Base-by-base conservation (phyloP, 64 coral and sea anemone species). In the Anthopleura sola region DNA sequence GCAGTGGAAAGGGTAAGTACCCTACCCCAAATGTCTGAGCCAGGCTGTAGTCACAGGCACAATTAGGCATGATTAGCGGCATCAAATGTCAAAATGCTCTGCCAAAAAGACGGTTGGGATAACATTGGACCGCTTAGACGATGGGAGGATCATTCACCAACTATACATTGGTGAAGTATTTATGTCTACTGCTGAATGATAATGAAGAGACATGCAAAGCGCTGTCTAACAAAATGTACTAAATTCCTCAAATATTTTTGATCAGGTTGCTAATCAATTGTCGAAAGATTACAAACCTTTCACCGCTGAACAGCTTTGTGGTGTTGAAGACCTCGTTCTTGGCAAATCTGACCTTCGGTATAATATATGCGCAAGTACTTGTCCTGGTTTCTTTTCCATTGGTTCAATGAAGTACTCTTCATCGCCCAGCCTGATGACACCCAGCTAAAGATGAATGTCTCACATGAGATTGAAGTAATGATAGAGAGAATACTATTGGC, bases 351-450 rank as follows among this genome's bases (percentile, higher is more conserved):
- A 81, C 79, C 89, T 88, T 82, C 84, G 85, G 90, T 95, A 95
- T 26, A 95, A 24, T 12, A 92, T 55, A 86, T 95, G 90, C 19
- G 83, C 57, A 39, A 47, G 48, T 26, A 18, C 17, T 71, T 32
- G 7, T 32, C 53, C 75, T 18, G 36, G 14, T 49, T 40, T 75
- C 68, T 55, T 95, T 24, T 51, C 58, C 55, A 95, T 81, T 2
- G 93, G 93, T 18, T 95, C 93, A 49, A 91, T 88, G 49, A 95
- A 95, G 77, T 88, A 95, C 36, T 95, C 93, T 31, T 95, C 86
- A 0, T 50, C 26, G 19, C 24, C 54, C 29, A 85, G 87, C 28
- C 87, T 68, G 38, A 95, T 91, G n/a, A 88, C 69, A 23, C 93
- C 93, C 15, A 88, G 60, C 93, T 95, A 37, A 46, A 6, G 36